Evolutionary conservation across 2,888 invertebrate species (phyloP).

Genomic region (Tetramorium bicarinatum): DNA sequence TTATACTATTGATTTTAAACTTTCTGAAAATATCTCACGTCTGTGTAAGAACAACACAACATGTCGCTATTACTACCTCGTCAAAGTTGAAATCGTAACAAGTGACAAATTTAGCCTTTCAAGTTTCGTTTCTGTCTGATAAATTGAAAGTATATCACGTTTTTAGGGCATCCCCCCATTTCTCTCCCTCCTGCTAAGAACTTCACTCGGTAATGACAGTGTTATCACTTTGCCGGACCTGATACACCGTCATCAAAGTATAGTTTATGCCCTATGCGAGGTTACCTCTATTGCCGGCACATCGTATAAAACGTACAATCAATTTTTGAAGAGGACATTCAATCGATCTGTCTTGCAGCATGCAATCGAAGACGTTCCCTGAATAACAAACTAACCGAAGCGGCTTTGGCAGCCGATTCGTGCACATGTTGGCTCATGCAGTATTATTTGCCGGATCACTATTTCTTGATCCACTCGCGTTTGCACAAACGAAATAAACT

Average conservation of each 20-base stretch:
- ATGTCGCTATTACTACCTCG: not conserved
- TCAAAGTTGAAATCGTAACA: not conserved
- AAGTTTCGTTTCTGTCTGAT: not conserved
- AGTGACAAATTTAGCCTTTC: not conserved
- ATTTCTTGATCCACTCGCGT: constrained; percentile 49
- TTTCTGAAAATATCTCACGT: no score
- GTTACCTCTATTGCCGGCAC: constrained; percentile 53
- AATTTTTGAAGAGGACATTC: constrained; percentile 66
- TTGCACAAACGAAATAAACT: constrained; percentile 54
- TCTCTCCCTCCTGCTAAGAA: not conserved
- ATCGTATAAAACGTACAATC: constrained; percentile 59
- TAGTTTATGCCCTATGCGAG: constrained; percentile 50
- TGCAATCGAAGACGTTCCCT: constrained; percentile 56
- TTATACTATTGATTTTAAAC: no score
- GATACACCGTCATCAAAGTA: constrained; percentile 47
- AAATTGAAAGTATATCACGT: not conserved
- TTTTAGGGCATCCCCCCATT: not conserved
- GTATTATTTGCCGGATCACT: constrained; percentile 52
- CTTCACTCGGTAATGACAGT: constrained; percentile 37
- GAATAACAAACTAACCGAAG: constrained; percentile 56
- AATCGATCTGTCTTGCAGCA: constrained; percentile 56
- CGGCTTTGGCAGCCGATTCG: constrained; percentile 54
- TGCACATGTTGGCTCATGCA: constrained; percentile 39
- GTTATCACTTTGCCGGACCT: constrained; percentile 36
- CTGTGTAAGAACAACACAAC: not conserved